Percentiles rank a stretch among this genome's conserved stretches.
phyloP scores from a whole-genome alignment of 2,888 invertebrate species.

The Amiota mariae region DNA sequence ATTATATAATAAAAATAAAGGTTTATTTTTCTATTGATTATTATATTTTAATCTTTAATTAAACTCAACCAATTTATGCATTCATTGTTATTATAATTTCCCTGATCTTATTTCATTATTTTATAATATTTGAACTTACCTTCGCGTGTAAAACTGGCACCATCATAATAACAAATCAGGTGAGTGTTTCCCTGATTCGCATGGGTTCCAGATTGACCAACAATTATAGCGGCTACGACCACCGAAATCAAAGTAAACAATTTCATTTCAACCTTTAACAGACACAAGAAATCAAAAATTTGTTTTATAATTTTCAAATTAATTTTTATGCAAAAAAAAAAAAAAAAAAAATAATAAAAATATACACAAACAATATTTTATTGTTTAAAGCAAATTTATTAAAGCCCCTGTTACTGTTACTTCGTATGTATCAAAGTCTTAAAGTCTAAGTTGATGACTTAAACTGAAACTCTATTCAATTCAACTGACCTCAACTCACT shows the following conservation, averaged over 20 bases:
- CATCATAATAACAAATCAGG: slow-evolving; percentile 69
- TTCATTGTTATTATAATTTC: too few relatives aligned
- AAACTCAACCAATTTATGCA: too few relatives aligned
- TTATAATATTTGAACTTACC: slow-evolving; percentile 56
- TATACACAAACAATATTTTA: slow-evolving; percentile 10
- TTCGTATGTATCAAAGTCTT: too few relatives aligned
- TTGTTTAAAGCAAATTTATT: slow-evolving; percentile 18
- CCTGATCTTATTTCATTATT: too few relatives aligned
- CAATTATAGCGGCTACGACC: slow-evolving; percentile 57
- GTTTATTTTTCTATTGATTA: too few relatives aligned
- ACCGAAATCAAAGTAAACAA: slow-evolving; percentile 58
- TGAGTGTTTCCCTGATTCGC: slow-evolving; percentile 52
- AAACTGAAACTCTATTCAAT: not conserved
- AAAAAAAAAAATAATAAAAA: slow-evolving; percentile 19
- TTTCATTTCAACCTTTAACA: slow-evolving; percentile 59
- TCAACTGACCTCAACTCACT: slow-evolving; percentile 43
- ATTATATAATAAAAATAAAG: too few relatives aligned
- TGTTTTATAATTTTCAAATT: not conserved
- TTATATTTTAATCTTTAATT: too few relatives aligned
- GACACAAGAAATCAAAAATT: not conserved
- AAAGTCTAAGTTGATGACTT: not conserved
- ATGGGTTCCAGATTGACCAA: slow-evolving; percentile 45
- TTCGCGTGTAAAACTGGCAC: slow-evolving; percentile 67
- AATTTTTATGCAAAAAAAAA: slow-evolving; percentile 13
- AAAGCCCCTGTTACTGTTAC: not conserved